Evolutionary conservation across 2,888 invertebrate species (phyloP), one percentile per base, ranked within the genome.

Genomic region (Coelopa pilipes): DNA sequence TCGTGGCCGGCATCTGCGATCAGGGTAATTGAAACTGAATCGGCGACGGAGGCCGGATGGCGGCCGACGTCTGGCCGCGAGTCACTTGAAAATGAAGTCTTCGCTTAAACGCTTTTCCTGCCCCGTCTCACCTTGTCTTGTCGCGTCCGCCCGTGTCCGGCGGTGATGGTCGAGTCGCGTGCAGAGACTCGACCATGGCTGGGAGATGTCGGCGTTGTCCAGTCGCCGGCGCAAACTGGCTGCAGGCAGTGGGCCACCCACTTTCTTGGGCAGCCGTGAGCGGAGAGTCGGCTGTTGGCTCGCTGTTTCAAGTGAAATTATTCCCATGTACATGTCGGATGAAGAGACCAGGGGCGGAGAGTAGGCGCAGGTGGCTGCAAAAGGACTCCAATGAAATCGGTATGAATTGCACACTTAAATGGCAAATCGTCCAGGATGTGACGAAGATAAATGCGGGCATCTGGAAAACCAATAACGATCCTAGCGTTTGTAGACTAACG

Each of bases 171-270:
- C 46, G 50, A 55, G 46, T 60, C 74, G 57, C 55, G 49, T 71
- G 63, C 47, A 12, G 3, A 34, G 55, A 34, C 21, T 53, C n/a
- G 13, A n/a, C 15, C 13, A 53, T 53, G 53, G 53, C 55, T 72
- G 45, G 66, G 49, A 47, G 55, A 67, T 34, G 50, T 24, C 12
- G 59, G 15, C 21, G 62, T 53, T 53, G 53, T 15, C 53, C 15
- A 34, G 62, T 47, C 55, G 3, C 76, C 80, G 73, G 71, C 24
- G 57, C 19, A 76, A 76, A 79, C 74, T 74, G n/a, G 81, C 81
- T 81, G 74, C 74, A 74, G 79, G 84, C 80, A 81, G 76, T 83
- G 78, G 82, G 81, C 78, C 82, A 83, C 80, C 79, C 79, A 78
- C 76, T 82, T 82, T 78, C 77, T 75, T 24, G 19, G 11, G 45